These are phyloP conservation scores for Diglossa cyanea DNA, from an alignment of 2,797 vertebrate genomes.

Conservation along the genomic window DNA sequence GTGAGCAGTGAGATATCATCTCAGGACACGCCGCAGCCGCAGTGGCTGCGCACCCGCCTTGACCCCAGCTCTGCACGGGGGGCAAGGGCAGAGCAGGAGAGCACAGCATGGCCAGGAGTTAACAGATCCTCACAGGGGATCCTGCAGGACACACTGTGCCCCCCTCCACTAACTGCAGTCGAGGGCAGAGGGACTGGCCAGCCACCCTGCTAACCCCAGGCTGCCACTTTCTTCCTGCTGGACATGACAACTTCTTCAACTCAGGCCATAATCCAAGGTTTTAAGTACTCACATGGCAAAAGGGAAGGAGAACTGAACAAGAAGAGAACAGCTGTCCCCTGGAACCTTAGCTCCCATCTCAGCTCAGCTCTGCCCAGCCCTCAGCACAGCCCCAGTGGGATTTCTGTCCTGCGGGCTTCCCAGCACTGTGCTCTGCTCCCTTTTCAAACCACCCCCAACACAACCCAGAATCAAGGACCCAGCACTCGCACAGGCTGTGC, in stretches of 20 bases:
- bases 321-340: neutral
- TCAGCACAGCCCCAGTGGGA: neutral
- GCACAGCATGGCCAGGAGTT: neutral
- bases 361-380: neutral
- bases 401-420: neutral
- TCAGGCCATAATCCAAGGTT: fast-evolving
- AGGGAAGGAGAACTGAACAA: neutral
- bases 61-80: neutral
- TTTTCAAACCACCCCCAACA: neutral
- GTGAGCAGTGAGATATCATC: neutral
- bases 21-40: neutral
- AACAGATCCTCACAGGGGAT: neutral
- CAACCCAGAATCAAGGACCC: neutral
- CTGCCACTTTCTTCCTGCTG: neutral
- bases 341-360: neutral
- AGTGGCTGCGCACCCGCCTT: fast-evolving
- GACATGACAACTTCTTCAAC: neutral
- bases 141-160: neutral
- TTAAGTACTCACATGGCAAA: neutral
- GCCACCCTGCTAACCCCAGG: neutral
- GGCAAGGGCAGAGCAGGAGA: neutral
- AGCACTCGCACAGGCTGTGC: neutral
- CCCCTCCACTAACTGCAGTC: fast-evolving
- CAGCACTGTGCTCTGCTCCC: neutral
- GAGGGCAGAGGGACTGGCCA: fast-evolving